These are phyloP conservation scores for Trissoscelio sp. DNA, from an alignment of 2,888 invertebrate species.

Conservation along the genomic window DNA sequence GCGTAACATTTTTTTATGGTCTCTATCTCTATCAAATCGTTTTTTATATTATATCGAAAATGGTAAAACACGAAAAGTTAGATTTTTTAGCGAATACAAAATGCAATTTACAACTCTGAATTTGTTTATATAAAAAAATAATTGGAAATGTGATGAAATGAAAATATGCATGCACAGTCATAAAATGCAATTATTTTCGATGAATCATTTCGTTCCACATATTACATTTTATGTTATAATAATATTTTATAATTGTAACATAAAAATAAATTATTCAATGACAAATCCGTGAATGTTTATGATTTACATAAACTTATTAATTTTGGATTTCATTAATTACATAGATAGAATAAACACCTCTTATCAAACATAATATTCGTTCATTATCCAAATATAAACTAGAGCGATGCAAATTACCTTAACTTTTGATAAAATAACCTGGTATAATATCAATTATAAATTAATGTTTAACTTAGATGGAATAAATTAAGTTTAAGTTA, in stretches of 20 bases:
- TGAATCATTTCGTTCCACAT: not conserved
- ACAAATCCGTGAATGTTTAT: too few species aligned
- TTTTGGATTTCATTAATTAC: not conserved
- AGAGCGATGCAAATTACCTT: not conserved
- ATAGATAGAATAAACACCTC: not conserved
- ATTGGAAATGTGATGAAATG: not conserved
- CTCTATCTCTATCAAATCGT: too few species aligned
- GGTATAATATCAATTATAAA: slow-evolving; percentile 13
- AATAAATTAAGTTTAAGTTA: not conserved
- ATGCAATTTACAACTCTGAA: not conserved
- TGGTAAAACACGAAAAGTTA: not conserved
- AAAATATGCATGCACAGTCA: not conserved
- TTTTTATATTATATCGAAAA: not conserved
- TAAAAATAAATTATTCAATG: too few species aligned
- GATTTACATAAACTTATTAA: not conserved
- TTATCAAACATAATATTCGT: not conserved
- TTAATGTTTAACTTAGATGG: slow-evolving; percentile 3
- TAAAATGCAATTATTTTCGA: not conserved
- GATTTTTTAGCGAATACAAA: not conserved
- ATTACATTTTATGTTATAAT: not conserved
- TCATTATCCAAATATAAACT: slow-evolving; percentile 3
- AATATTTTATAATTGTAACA: not conserved
- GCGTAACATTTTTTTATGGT: too few species aligned
- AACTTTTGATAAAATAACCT: slow-evolving; percentile 5
- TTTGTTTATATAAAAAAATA: not conserved